Percentiles rank a stretch among this genome's conserved stretches.
Evolutionary conservation across 2,113 vertebrate species (phyloP).

Genomic region (Pholis gunnellus): DNA sequence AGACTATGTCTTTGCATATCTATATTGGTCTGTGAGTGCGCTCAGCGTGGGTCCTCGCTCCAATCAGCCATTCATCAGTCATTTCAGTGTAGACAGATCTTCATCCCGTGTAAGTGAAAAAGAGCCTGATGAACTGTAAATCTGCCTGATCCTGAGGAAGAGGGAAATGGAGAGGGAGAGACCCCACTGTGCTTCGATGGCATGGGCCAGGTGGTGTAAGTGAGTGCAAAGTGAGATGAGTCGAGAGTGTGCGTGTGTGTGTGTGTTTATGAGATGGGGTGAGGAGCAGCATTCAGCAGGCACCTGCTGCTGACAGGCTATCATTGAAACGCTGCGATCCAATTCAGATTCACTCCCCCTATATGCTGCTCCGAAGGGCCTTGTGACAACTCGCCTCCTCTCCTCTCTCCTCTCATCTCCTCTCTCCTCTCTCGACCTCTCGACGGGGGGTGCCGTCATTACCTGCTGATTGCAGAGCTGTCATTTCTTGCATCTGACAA

Average conservation of each 20-base stretch:
- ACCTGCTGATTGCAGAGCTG: slow-evolving; percentile 78
- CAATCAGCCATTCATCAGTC: slow-evolving; percentile 65
- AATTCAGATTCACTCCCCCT: slow-evolving; percentile 62
- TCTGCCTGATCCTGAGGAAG: slow-evolving; percentile 48
- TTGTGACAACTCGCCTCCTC: slow-evolving; percentile 58
- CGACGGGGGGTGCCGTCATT: slow-evolving; percentile 59
- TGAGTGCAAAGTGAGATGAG: slow-evolving; percentile 57
- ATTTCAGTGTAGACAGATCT: slow-evolving; percentile 65
- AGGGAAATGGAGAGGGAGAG: slow-evolving; percentile 56
- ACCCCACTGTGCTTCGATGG: slow-evolving; percentile 67
- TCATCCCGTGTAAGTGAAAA: slow-evolving; percentile 66
- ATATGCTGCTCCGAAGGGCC: slow-evolving; percentile 65
- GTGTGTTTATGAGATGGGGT: slow-evolving; percentile 13
- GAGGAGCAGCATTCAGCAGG: slow-evolving; percentile 65
- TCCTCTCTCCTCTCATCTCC: slow-evolving; percentile 34
- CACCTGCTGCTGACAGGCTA: slow-evolving; percentile 77
- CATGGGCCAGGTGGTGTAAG: slow-evolving; percentile 73
- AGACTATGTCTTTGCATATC: slow-evolving; percentile 61
- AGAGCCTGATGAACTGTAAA: slow-evolving; percentile 69
- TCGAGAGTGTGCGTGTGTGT: slow-evolving; percentile 33
- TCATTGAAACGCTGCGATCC: slow-evolving; percentile 69
- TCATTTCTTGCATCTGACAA: slow-evolving; percentile 60
- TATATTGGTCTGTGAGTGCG: slow-evolving; percentile 65
- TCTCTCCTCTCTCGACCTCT: slow-evolving; percentile 1
- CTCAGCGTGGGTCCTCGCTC: slow-evolving; percentile 65